These are phyloP conservation scores for Trachelus troglodyta DNA, from an alignment of 2,888 invertebrate genomes.

Conservation along the genomic window DNA sequence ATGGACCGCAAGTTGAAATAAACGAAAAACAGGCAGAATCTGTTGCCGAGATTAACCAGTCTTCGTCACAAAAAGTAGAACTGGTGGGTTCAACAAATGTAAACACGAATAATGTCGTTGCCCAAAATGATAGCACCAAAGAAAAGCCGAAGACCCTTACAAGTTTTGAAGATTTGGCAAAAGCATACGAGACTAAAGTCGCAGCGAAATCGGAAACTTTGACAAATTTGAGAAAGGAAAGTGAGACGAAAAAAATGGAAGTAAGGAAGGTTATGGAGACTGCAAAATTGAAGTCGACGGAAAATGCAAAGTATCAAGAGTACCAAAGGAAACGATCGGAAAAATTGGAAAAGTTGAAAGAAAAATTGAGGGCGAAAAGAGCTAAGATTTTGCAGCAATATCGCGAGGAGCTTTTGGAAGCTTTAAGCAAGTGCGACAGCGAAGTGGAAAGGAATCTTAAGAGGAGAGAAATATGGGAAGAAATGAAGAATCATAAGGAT, in stretches of 20 bases:
- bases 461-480: conserved; percentile 33
- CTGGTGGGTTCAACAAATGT: not conserved
- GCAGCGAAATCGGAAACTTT: conserved; percentile 31
- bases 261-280: conserved; percentile 24
- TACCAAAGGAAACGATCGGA: conserved; percentile 31
- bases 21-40: not conserved
- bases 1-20: not conserved
- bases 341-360: conserved; percentile 35
- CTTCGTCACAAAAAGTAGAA: not conserved
- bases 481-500: conserved; percentile 25
- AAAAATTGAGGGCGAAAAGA: conserved; percentile 34
- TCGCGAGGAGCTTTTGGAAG: conserved; percentile 34
- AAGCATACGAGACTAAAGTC: conserved; percentile 20
- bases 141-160: not conserved
- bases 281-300: conserved; percentile 19
- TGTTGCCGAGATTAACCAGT: not conserved
- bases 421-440: conserved; percentile 20
- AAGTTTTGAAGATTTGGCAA: conserved; percentile 17
- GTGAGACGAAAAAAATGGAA: conserved; percentile 25
- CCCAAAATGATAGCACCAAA: not conserved
- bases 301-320: conserved; percentile 24
- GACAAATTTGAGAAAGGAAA: conserved; percentile 28
- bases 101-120: not conserved
- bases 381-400: conserved; percentile 36
- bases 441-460: conserved; percentile 28